These are phyloP conservation scores for Ibidorhyncha struthersii DNA, from an alignment of 2,113 vertebrate species.

Conservation along the genomic window DNA sequence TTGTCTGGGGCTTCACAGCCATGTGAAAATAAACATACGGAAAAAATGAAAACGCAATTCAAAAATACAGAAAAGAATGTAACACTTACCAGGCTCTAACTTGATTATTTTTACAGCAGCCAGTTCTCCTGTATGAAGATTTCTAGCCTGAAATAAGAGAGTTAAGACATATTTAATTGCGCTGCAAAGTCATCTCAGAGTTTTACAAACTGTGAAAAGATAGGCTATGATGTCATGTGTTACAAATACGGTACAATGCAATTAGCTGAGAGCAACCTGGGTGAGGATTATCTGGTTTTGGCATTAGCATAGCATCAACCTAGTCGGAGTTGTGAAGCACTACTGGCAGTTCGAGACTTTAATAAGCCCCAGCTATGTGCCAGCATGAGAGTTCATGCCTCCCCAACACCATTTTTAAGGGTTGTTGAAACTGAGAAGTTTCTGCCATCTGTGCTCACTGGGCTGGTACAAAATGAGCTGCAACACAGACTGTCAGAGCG, in stretches of 20 bases:
- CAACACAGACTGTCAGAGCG: background rate
- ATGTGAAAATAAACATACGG: slow-evolving; percentile 14
- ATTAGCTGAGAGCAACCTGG: background rate
- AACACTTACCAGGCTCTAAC: slow-evolving; percentile 92
- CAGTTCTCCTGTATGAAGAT: slow-evolving; percentile 92
- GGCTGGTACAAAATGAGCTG: background rate
- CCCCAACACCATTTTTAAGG: background rate
- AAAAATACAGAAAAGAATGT: background rate
- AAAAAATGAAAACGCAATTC: background rate
- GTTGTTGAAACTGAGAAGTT: background rate
- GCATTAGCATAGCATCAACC: background rate
- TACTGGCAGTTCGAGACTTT: background rate
- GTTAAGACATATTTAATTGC: slow-evolving; percentile 22
- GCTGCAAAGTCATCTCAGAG: background rate
- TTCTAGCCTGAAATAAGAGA: slow-evolving; percentile 88
- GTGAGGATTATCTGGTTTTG: background rate
- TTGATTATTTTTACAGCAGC: slow-evolving; percentile 99
- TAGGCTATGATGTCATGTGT: fast-evolving
- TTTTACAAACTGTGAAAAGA: background rate
- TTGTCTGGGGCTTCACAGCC: background rate
- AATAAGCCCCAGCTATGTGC: background rate
- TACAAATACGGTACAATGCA: background rate
- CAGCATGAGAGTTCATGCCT: background rate
- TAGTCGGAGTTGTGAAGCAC: fast-evolving
- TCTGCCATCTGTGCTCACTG: fast-evolving